A percentile compares a stretch with the other conserved stretches of the same genome.
These are phyloP conservation scores for Phthorimaea operculella DNA, from an alignment of 1,140 invertebrate genomes.

Conservation along the genomic window DNA sequence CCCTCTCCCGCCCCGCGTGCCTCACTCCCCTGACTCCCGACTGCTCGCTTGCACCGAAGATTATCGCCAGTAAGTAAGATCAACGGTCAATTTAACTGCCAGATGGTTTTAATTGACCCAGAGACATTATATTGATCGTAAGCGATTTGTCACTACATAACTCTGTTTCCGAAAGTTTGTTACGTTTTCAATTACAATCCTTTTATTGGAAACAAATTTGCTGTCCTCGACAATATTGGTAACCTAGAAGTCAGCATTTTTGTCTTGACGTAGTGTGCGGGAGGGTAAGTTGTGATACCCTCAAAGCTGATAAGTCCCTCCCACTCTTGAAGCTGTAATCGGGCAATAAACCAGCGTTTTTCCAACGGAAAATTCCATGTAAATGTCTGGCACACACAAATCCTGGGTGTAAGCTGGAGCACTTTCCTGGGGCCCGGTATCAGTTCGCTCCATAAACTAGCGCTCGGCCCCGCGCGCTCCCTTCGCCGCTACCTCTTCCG, in stretches of 20 bases:
- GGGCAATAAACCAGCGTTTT: not conserved
- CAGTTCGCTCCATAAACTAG: slow-evolving; percentile 61
- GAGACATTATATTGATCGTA: slow-evolving; percentile 21
- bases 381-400: slow-evolving; percentile 51
- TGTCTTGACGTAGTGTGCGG: not conserved
- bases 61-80: slow-evolving; percentile 52
- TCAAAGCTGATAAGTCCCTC: not conserved
- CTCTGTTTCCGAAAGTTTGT: not conserved
- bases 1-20: slow-evolving; percentile 20
- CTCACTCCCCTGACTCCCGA: slow-evolving; percentile 24
- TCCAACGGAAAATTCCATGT: slow-evolving; percentile 29
- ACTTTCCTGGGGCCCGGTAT: slow-evolving; percentile 56
- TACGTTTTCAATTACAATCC: not conserved
- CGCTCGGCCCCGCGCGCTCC: slow-evolving; percentile 19
- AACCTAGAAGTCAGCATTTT: not conserved
- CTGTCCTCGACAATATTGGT: not conserved
- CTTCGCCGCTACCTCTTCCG: slow-evolving; percentile 21
- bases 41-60: slow-evolving; percentile 43
- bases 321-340: slow-evolving; percentile 1
- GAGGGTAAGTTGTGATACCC: not conserved
- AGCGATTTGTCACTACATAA: slow-evolving; percentile 13
- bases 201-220: not conserved
- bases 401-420: slow-evolving; percentile 52
- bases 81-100: slow-evolving; percentile 52
- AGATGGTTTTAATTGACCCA: slow-evolving; percentile 34